These are phyloP conservation scores for Mallateleia sp. DNA, from an alignment of 2,888 invertebrate species.

Conservation along the genomic window DNA sequence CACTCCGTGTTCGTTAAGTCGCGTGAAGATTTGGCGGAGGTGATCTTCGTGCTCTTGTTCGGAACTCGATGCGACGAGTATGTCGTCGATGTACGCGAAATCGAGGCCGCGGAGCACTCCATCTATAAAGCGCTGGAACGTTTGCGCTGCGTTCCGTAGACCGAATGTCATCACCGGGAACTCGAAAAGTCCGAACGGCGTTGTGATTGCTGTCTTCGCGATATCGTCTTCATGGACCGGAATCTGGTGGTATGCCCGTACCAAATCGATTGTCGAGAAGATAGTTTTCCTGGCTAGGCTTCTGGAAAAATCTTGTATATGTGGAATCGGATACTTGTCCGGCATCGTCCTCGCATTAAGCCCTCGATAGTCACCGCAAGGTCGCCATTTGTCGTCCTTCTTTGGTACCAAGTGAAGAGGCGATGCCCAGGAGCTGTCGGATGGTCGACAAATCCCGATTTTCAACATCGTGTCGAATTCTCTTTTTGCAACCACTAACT, in stretches of 20 bases:
- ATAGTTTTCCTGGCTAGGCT: constrained; percentile 76
- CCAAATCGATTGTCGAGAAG: constrained; percentile 46
- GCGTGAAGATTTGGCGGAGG: constrained; percentile 47
- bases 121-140: constrained; percentile 76
- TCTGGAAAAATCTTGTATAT: constrained; percentile 82
- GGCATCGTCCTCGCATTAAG: constrained; percentile 81
- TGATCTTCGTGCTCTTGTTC: constrained; percentile 68
- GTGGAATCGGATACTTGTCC: constrained; percentile 84
- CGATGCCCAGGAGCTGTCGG: constrained; percentile 87
- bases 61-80: constrained; percentile 66
- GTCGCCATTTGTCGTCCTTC: constrained; percentile 76
- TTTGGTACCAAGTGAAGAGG: constrained; percentile 86
- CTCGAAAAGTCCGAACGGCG: constrained; percentile 85
- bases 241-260: constrained; percentile 80
- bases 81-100: constrained; percentile 78
- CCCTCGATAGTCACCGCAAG: constrained; percentile 81
- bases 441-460: constrained; percentile 88
- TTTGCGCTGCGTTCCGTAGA: constrained; percentile 83
- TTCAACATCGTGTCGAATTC: constrained; percentile 86
- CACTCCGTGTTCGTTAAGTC: constrained; percentile 65
- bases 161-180: constrained; percentile 83
- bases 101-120: constrained; percentile 66
- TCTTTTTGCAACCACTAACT: constrained; percentile 82
- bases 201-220: constrained; percentile 83
- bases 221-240: constrained; percentile 80